Base-by-base conservation (phyloP, 2,113 vertebrate species). In the Colius striatus region DNA sequence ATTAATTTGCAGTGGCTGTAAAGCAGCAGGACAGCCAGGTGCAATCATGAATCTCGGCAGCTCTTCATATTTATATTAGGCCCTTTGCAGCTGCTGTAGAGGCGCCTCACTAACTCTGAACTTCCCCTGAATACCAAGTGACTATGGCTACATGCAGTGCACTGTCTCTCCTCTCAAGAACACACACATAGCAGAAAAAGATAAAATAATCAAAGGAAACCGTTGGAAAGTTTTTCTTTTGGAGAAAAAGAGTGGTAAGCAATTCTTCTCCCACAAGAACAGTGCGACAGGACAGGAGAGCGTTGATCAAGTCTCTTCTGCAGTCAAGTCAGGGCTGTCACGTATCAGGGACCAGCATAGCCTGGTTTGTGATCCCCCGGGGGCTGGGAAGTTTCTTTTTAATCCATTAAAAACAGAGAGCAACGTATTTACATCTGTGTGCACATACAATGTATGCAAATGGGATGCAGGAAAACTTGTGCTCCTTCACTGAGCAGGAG, bases 21-120 rank as follows among this genome's bases (percentile, higher is more conserved):
- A 94, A 95, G 91, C 92, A 96, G 95, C 95, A 95, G 95, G 90
- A 94, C 83, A 95, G 87, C 92, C 97, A 97, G 95, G 92, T 96
- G 95, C 95, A 94, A 94, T 96, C 95, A 94, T 92, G 80, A 95
- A 96, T 87, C 93, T 92, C 83, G 25, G 76, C 83, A 96, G 76
- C 87, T 96, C 92, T 92, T 89, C 87, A 92, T 89, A 96, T 95
- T 96, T 96, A 70, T 94, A 95, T 87, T 84, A 74, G 93, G 87
- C 70, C 95, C 79, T 97, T 89, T 94, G 96, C 95, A 97, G 93
- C 96, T 96, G 96, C 90, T 92, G 86, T 88, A 45, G 97, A 94
- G 91, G 90, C 92, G 71, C 94, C 96, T 95, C 93, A 87, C 93
- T 97, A 92, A 90, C 95, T 96, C 96, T 58, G 93, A 91, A 93